These are phyloP conservation scores for Scartelaos histophorus DNA, from an alignment of 2,113 vertebrate species.

Conservation along the genomic window DNA sequence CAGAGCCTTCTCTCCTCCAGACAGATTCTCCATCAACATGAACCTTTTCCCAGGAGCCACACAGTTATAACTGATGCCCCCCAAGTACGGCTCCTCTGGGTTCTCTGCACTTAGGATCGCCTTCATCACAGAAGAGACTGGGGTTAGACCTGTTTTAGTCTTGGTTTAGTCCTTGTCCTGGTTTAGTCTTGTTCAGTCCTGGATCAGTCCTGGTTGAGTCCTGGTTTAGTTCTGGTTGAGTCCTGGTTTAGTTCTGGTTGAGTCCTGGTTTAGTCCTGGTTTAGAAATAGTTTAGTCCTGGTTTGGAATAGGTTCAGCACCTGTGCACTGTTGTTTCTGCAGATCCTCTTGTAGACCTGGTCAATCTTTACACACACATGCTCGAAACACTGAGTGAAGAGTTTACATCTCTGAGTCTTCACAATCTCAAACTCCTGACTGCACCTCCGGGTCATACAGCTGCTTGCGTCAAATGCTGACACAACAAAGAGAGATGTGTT, in stretches of 20 bases:
- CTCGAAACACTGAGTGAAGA: conserved; percentile 89
- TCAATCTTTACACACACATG: conserved; percentile 86
- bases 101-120: conserved; percentile 92
- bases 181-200: no score
- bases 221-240: background rate
- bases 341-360: conserved; percentile 92
- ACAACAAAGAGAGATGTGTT: background rate
- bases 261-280: background rate
- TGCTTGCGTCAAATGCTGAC: conserved; percentile 88
- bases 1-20: conserved; percentile 92
- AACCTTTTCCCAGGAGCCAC: conserved; percentile 93
- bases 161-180: no score
- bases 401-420: conserved; percentile 81
- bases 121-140: conserved; percentile 61
- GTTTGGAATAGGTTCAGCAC: background rate
- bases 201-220: background rate
- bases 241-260: background rate
- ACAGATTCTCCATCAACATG: conserved; percentile 95
- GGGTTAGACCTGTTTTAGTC: background rate
- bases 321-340: conserved; percentile 87
- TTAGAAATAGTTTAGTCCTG: background rate
- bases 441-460: conserved; percentile 76
- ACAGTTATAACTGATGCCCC: conserved; percentile 90
- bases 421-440: conserved; percentile 87
- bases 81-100: conserved; percentile 91